Evolutionary conservation across 2,113 vertebrate genomes (phyloP), one percentile per base, ranked within the genome.

Genomic region (Nycticorax nycticorax): DNA sequence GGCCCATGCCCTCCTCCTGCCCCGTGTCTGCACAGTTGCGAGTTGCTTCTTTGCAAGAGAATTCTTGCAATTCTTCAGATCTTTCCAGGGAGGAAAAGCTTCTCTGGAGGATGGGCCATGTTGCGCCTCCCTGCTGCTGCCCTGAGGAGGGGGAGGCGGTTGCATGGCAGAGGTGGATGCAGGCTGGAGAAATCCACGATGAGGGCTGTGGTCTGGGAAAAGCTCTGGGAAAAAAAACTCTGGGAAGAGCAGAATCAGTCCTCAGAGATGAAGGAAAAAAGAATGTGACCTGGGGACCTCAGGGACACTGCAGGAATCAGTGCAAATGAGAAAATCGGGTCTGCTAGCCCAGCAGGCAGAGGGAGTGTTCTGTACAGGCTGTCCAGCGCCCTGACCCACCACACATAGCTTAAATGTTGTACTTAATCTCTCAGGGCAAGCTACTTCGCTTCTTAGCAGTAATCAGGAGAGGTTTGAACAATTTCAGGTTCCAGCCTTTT

Each of bases 341-440:
- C 64, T 72, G 67, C 39, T 37, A 53, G 35, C 8, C 10, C 37
- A 30, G 55, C 47, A 50, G 43, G 59, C 63, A 24, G 43, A 10
- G 27, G 9, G 22, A 20, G 35, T 9, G 14, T 7, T 35, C 37
- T 12, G 52, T 20, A 6, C 33, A 14, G 43, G 21, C 55, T 35
- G 59, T 21, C 45, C 13, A 5, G 39, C n/a, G 9, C 66, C 59
- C n/a, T 18, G 30, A 14, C 52, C 37, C 73, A 67, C 18, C 43
- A 6, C 30, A 7, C 21, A 0, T 0, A 22, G 16, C 41, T 50
- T 18, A 62, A 27, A 68, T 5, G 12, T 8, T 30, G 9, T 14
- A 9, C 50, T 71, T 30, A 6, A 47, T 30, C 52, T 68, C 68
- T 39, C 15, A 37, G 35, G 35, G 16, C 30, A 48, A 88, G 32